Percentiles rank a stretch among this genome's conserved stretches.
These are phyloP conservation scores for Dichetophora obliterata DNA, from an alignment of 2,888 invertebrate species.

Conservation along the genomic window DNA sequence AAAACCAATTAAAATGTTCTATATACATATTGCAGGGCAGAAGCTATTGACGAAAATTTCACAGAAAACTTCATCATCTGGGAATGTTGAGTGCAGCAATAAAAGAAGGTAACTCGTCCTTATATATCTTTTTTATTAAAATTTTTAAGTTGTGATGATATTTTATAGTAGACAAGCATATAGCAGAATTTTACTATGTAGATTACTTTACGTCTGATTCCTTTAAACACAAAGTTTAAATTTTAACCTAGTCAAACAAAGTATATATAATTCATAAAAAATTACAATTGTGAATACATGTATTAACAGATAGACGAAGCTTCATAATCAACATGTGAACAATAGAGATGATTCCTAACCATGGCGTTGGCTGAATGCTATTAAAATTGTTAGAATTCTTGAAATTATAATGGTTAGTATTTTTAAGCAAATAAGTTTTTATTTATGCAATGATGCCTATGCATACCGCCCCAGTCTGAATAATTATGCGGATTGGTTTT, in stretches of 20 bases:
- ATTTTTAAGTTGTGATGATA: conserved; percentile 38
- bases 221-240: background rate
- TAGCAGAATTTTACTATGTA: conserved; percentile 50
- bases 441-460: conserved; percentile 41
- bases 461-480: conserved; percentile 53
- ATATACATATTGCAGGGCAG: too few species aligned
- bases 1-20: too few species aligned
- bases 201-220: conserved; percentile 52
- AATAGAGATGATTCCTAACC: background rate
- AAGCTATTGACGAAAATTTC: too few species aligned
- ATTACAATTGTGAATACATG: too few species aligned
- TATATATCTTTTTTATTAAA: too few species aligned
- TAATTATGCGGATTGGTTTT: conserved; percentile 48
- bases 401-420: conserved; percentile 30
- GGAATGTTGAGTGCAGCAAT: too few species aligned
- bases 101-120: too few species aligned
- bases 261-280: too few species aligned
- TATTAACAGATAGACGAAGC: background rate
- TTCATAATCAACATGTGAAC: background rate
- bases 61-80: too few species aligned
- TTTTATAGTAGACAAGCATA: conserved; percentile 48
- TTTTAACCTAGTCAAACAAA: too few species aligned
- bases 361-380: background rate
- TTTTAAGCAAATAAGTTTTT: background rate
- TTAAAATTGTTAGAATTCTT: background rate